These are phyloP conservation scores for Ceyx cyanopectus DNA, from an alignment of 2,113 vertebrate species.

Conservation along the genomic window DNA sequence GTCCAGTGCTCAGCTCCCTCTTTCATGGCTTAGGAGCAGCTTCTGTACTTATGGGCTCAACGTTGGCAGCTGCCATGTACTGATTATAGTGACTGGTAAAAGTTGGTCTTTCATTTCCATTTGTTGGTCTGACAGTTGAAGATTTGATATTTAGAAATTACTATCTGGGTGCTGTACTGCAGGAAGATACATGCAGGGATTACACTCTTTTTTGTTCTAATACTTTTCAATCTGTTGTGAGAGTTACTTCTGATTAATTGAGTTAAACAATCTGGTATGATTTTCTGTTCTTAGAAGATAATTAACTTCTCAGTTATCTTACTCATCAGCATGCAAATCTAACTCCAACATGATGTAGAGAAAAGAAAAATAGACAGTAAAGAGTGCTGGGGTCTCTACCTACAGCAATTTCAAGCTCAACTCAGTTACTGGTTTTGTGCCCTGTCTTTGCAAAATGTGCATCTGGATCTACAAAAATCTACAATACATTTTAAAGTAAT, in stretches of 20 bases:
- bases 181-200: background rate
- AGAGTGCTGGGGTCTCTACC: background rate
- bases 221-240: constrained; percentile 30
- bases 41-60: background rate
- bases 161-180: constrained; percentile 13
- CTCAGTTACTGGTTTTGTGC: background rate
- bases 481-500: background rate
- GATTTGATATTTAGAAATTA: background rate
- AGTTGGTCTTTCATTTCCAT: background rate
- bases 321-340: constrained; percentile 1
- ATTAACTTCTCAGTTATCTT: background rate
- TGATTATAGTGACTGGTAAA: background rate
- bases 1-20: background rate
- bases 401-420: background rate
- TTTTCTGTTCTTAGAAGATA: constrained; percentile 19
- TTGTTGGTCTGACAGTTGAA: background rate
- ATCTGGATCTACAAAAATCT: background rate
- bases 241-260: constrained; percentile 39
- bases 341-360: background rate
- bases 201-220: constrained; percentile 38
- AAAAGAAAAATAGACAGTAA: background rate
- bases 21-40: background rate
- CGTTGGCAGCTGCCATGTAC: background rate
- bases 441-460: background rate
- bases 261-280: constrained; percentile 53